These are phyloP conservation scores for Podargus strigoides DNA, from an alignment of 2,797 vertebrate species.

Conservation along the genomic window DNA sequence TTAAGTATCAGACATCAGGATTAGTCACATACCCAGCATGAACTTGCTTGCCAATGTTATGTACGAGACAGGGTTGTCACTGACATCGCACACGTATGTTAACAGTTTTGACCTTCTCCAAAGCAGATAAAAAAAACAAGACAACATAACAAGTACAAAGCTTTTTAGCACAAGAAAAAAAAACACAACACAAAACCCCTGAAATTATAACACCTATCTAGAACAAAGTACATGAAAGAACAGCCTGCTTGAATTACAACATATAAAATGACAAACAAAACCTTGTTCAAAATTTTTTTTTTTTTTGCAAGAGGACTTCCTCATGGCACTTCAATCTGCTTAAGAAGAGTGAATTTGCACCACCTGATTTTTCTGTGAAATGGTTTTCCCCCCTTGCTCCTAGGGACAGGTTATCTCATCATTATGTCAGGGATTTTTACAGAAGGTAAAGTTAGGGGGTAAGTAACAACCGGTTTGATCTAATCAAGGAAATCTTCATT, in stretches of 20 bases:
- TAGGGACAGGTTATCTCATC: neutral
- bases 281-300: accelerated
- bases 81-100: neutral
- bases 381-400: neutral
- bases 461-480: neutral
- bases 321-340: neutral
- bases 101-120: neutral
- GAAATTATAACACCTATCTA: neutral
- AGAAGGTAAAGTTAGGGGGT: neutral
- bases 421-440: neutral
- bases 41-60: neutral
- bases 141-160: neutral
- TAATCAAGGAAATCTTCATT: neutral
- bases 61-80: neutral
- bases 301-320: neutral
- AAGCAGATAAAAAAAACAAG: neutral
- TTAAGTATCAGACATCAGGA: neutral
- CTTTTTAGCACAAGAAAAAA: neutral
- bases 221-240: neutral
- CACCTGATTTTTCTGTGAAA: neutral
- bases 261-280: neutral
- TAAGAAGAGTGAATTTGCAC: neutral
- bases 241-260: neutral
- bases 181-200: neutral
- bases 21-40: neutral